Base-by-base conservation (phyloP, 2,888 invertebrate genomes). In the Phania funesta region DNA sequence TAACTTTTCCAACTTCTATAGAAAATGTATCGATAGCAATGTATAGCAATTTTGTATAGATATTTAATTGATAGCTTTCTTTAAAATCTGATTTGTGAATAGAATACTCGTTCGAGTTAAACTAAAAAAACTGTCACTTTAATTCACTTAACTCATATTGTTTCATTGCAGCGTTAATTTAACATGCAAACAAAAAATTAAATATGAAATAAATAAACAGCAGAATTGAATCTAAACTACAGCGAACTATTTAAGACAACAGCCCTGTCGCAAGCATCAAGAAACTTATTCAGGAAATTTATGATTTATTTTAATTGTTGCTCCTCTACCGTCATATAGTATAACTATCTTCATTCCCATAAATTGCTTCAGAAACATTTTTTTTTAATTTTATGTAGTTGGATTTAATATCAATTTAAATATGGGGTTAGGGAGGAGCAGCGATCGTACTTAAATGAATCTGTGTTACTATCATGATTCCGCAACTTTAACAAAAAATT, bases 221-320 rank as follows among this genome's bases (percentile, higher is more conserved):
- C 20, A 32, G 8, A 26, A 65, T 13, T 67, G 6, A 22, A 32
- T 8, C 6, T 8, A 46, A 54, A 3, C n/a, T 3, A 38, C 4
- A 44, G 32, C 32, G 11, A 52, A 29, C 29, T 18, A 60, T 65
- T 18, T 46, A 41, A 32, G 22, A 13, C 26, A 41, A 8, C 18
- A 6, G 6, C 24, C 32, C 46, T 35, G 41, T 26, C 16, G 9
- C 11, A 58, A 22, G 1, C 9, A 35, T 50, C 41, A 64, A 26
- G 26, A 56, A 75, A 52, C 13, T 29, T 67, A 13, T 50, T 38
- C 29, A 75, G 62, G 56, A 70, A 75, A 80, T 70, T 60, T 80
- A 74, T 74, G 68, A 80, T 80, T 65, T 80, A 75, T 75, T 75
- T 80, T 80, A 70, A 80, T 80, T 80, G 32, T 70, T 52, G 2